Evolutionary conservation across 2,888 invertebrate species (phyloP).

Genomic region (Chrysina gloriosa): DNA sequence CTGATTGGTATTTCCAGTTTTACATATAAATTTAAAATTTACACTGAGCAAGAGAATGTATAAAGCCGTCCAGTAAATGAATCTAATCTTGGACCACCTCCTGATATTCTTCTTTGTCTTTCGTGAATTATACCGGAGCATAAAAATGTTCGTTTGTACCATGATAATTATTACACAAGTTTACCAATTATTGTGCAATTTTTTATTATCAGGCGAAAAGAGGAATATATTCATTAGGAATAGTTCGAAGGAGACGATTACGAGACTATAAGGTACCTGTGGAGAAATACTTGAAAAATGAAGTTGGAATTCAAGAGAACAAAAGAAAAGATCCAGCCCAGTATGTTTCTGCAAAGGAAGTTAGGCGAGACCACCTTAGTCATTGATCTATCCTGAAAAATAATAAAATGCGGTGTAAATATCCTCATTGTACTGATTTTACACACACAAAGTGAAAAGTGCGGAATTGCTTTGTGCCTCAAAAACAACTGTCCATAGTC

Average conservation of each 20-base stretch:
- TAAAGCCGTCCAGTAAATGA: neutral
- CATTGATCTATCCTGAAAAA: too few relatives aligned
- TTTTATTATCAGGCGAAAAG: slow-evolving; percentile 39
- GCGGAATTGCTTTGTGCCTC: too few relatives aligned
- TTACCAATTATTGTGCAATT: slow-evolving; percentile 40
- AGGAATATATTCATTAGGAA: slow-evolving; percentile 23
- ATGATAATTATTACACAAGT: too few relatives aligned
- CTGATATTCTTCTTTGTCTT: slow-evolving; percentile 8
- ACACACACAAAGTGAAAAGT: too few relatives aligned
- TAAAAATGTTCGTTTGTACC: too few relatives aligned
- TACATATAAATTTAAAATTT: slow-evolving; percentile 41
- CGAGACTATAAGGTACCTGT: slow-evolving; percentile 16
- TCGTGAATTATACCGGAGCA: slow-evolving; percentile 34
- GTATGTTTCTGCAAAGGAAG: too few relatives aligned
- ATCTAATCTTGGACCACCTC: slow-evolving; percentile 39
- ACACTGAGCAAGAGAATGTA: slow-evolving; percentile 43
- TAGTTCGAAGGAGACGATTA: slow-evolving; percentile 26
- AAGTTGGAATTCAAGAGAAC: too few relatives aligned
- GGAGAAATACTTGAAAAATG: slow-evolving; percentile 52
- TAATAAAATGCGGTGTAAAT: too few relatives aligned
- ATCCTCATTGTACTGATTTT: too few relatives aligned
- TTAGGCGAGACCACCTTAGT: too few relatives aligned
- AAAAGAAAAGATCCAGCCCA: too few relatives aligned
- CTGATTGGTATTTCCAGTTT: slow-evolving; percentile 44
- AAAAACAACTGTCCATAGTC: too few relatives aligned